Base-by-base conservation (phyloP, 2,113 vertebrate species). In the Brachyistius frenatus region DNA sequence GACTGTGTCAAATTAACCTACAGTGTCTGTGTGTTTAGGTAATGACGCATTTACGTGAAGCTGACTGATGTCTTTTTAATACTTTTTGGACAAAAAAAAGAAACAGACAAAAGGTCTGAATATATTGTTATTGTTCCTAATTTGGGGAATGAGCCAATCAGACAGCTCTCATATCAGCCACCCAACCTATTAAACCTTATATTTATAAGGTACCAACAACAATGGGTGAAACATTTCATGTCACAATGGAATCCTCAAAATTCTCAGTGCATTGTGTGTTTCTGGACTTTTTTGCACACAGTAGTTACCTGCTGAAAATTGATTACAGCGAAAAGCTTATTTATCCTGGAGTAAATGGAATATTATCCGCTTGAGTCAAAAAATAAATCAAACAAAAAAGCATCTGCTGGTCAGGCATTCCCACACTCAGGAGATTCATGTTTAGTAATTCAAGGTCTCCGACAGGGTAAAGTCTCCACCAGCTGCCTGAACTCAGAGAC, bases 391-490 rank as follows among this genome's bases (percentile, higher is more conserved):
- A 58, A 70, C 23, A 47, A 30, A 53, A 49, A 57, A 62, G 65
- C 66, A 23, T 80, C 36, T 61, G 36, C 49, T 15, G 56, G 46
- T 23, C 23, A 23, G 23, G 23, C 23, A 4, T 39, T 78, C 41
- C 52, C 64, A 56, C 69, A n/a, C 41, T 39, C 47, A 54, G 60
- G 47, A 49, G 47, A 11, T 30, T 30, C 55, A 66, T n/a, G 33
- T 79, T 41, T 32, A 35, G 54, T 47, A 7, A 50, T 71, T 61
- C 60, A 66, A 64, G 70, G 68, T 73, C 55, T 71, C 37, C 4
- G 55, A 37, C 47, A 39, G 49, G 56, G 53, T 30, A 31, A 14
- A 54, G 6, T 30, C 15, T 58, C 39, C 11, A 4, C 35, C 2
- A 8, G 46, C 37, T 35, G 9, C 52, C 53, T 36, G 11, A 53